Base-by-base conservation (phyloP, 2,888 invertebrate genomes). In the Dusona sp. region DNA sequence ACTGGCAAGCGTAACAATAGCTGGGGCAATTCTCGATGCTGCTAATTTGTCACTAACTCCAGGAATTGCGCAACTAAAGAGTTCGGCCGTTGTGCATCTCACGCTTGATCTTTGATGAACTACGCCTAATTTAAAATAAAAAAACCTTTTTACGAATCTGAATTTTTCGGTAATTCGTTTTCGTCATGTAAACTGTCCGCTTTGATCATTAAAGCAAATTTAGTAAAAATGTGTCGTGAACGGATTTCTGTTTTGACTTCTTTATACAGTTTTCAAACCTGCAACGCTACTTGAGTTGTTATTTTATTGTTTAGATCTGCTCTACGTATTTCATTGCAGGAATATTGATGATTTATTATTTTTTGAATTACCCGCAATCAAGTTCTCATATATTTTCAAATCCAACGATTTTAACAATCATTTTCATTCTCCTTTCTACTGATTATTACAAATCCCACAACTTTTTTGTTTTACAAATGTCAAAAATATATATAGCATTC, bases 1-100 rank as follows among this genome's bases (percentile, higher is more conserved):
- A 91, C 95, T 96, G 54, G 96, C 96, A 57, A 97, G 94, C 0
- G 97, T 97, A 65, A 97, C 96, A 33, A 97, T 95, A 36, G 97
- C 97, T n/a, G 97, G 97, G 33, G 96, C 95, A 64, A 97, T 95
- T 91, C 96, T 95, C 6, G 95, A 94, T 48, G 95, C 95, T 22
- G 96, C 94, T 79, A 96, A 93, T 67, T 93, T 94, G 87, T 96
- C 96, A 78, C 95, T 94, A 72, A 96, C 95, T 68, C 94, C 94
- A 68, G 95, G 94, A 80, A 96, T 95, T 45, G 96, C 94, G 54
- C 95, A 93, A 86, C 95, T 95, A 93, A 97, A 96, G 78, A 97
- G 92, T 61, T 95, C 94, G 13, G 96, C 96, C 0, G 96, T 95
- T n/a, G 96, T 95, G 13, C 95, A 94, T 88, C 96, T 94, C 29